phyloP scores from a whole-genome alignment of 2,888 invertebrate species.

The Lasius platythorax region DNA sequence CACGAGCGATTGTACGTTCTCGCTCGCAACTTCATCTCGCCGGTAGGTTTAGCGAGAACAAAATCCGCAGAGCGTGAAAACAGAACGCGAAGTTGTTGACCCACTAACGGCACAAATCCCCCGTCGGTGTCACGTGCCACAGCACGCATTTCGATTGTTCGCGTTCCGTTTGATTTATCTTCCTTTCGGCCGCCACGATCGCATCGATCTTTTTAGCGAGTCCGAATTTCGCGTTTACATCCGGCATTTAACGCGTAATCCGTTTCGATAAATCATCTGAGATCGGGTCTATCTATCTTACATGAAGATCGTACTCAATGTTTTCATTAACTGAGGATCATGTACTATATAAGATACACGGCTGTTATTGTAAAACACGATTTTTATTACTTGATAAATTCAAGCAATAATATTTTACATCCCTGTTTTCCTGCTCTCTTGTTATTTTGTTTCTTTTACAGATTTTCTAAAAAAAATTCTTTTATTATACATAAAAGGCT shows the following conservation, averaged over 20 bases:
- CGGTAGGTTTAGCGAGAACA: conserved; percentile 55
- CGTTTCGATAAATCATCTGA: conserved; percentile 16
- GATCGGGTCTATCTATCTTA: neutral
- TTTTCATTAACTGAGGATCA: neutral
- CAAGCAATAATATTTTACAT: neutral
- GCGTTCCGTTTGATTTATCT: conserved; percentile 48
- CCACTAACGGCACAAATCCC: conserved; percentile 79
- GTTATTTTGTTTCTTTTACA: neutral
- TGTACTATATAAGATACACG: neutral
- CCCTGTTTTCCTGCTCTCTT: too few relatives aligned
- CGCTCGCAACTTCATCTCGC: conserved; percentile 16
- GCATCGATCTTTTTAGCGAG: conserved; percentile 47
- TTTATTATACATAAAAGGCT: neutral
- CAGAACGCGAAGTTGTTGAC: conserved; percentile 76
- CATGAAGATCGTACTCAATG: neutral
- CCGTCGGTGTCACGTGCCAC: conserved; percentile 43
- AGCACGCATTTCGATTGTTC: conserved; percentile 55
- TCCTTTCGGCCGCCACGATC: conserved; percentile 27
- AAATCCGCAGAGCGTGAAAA: conserved; percentile 73
- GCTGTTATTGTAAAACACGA: neutral
- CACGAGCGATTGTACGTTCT: neutral
- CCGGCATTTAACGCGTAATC: conserved; percentile 33
- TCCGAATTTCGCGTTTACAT: conserved; percentile 25
- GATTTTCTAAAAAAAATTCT: neutral
- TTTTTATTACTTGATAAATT: neutral